These are phyloP conservation scores for Uloborus diversus DNA, from an alignment of 1,140 invertebrate genomes.

Conservation along the genomic window DNA sequence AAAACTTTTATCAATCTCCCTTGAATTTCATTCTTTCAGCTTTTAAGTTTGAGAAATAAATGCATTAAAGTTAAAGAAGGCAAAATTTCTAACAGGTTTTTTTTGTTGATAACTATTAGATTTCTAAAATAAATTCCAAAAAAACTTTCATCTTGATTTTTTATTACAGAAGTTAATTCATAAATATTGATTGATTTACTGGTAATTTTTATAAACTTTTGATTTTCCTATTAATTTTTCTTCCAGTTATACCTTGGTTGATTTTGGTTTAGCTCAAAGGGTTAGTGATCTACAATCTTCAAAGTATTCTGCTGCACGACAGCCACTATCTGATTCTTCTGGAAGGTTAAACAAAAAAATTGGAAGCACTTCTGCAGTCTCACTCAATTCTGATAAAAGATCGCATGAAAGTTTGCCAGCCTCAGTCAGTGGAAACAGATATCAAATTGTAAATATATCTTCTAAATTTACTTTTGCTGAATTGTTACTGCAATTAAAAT, in stretches of 20 bases:
- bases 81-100: no score
- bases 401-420: background rate
- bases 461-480: no score
- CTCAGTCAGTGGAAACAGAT: background rate
- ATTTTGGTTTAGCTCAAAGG: conserved; percentile 84
- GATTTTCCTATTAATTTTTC: background rate
- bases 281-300: conserved; percentile 31
- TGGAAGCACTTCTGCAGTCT: background rate
- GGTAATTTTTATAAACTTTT: background rate
- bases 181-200: no score
- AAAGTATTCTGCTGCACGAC: conserved; percentile 1
- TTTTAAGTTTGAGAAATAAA: no score
- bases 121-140: no score
- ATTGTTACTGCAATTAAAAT: no score
- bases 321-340: conserved; percentile 28
- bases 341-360: conserved; percentile 32
- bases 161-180: no score
- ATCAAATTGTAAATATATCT: background rate
- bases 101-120: no score
- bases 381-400: background rate
- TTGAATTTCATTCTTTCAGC: no score
- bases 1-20: no score
- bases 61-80: no score
- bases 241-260: conserved; percentile 72
- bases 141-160: no score